Evolutionary conservation across 53 echinoderm and acorn worm genomes (phyloP), one percentile per base, ranked within the genome.

Genomic region (Echinarachnius parma): DNA sequence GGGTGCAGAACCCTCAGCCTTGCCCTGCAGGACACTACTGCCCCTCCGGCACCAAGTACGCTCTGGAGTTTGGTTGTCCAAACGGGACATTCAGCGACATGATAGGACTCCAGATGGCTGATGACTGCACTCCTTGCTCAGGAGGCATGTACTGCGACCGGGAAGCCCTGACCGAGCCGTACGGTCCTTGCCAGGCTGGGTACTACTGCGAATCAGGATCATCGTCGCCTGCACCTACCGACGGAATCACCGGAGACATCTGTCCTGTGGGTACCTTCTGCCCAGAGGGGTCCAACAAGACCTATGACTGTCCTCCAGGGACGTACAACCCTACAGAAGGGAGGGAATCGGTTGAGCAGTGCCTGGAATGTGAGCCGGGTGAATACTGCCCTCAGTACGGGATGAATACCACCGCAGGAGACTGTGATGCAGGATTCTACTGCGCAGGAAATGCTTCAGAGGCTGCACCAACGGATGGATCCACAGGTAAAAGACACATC

Each of bases 301-400:
- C 96, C 0, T 87, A 87, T 50, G 75, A 87, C 32, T 95, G 96
- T 42, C 96, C 96, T 54, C 96, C 96, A 21, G 91, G 91, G 20
- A 95, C 91, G 0, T 95, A 92, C 66, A 95, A 95, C 61, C 96
- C 96, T 13, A 91, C 91, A 4, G 60, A 89, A 95, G 96, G 93
- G 89, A 78, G 84, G 21, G 87, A 87, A 58, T 92, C 96, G 0
- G 80, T 81, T n/a, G 69, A 62, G 9, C 77, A 95, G 53, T 95
- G 96, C 45, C 87, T 78, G 27, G 87, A 82, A 5, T 95, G 96
- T 60, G 87, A 84, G n/a, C 77, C 91, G 26, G 96, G 96, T 48
- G 85, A 92, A 46, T 91, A 81, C 76, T 95, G 96, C 53, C 96
- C 91, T 13, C 60, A 79, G 68, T 95, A 95, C 68, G 96, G 96